Conservation (phyloP, 2,797 vertebrate species). For the Poecilia picta region DNA sequence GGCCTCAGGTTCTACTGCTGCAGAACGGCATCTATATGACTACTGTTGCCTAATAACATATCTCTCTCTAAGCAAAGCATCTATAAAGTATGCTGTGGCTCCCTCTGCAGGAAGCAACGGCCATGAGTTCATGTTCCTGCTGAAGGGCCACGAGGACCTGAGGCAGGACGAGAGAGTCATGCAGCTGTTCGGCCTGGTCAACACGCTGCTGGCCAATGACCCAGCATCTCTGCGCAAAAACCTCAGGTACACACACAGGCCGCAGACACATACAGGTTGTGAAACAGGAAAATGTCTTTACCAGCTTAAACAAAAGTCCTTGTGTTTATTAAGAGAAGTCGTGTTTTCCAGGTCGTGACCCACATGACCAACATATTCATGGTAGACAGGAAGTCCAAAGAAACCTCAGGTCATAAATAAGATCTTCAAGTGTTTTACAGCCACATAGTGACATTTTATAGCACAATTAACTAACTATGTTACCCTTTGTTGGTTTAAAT, state of each 20-base stretch:
- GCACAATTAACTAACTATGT: too few relatives aligned
- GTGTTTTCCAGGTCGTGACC: not conserved
- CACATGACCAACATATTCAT: not conserved
- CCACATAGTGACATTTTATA: too few relatives aligned
- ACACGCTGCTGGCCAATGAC: conserved; percentile 96
- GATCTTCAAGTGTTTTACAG: too few relatives aligned
- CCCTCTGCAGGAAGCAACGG: conserved; percentile 92
- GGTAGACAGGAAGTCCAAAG: not conserved
- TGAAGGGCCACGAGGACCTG: conserved; percentile 98
- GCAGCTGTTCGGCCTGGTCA: conserved; percentile 98
- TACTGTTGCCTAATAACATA: conserved; percentile 10
- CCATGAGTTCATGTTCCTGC: conserved; percentile 97
- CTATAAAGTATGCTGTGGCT: conserved; percentile 47
- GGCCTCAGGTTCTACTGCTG: conserved; percentile 29
- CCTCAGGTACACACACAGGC: conserved; percentile 84
- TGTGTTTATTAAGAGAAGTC: not conserved
- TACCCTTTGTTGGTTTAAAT: too few relatives aligned
- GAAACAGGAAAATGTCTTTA: not conserved
- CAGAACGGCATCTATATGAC: conserved; percentile 25
- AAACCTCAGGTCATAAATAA: too few relatives aligned
- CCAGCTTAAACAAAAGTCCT: not conserved
- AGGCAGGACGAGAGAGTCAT: conserved; percentile 98
- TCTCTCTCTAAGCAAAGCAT: conserved; percentile 1
- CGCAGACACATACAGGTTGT: not conserved
- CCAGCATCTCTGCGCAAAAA: conserved; percentile 98